Evolutionary conservation across 2,797 vertebrate species (phyloP), one percentile per base, ranked within the genome.

Genomic region (Trichosurus vulpecula): DNA sequence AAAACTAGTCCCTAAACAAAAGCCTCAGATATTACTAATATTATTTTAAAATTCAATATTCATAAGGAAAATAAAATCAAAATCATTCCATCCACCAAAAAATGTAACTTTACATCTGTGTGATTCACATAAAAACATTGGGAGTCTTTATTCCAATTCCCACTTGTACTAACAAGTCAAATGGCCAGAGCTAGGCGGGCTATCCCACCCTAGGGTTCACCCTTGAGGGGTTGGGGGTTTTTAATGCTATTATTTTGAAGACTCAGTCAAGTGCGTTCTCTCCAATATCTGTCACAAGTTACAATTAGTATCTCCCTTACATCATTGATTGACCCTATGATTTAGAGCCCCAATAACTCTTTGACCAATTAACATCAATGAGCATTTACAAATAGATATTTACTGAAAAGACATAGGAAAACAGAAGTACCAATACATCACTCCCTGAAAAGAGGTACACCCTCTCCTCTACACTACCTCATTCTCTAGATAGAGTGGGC

Each of bases 41-140:
- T 89, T 90, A 41, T 90, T 95, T 96, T 96, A 47, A 47, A 87
- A 87, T 87, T 91, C 53, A 56, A 93, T 55, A 95, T 90, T 16
- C n/a, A n/a, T 87, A 51, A 54, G 52, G 25, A 47, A 90, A 96
- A 61, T 19, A 90, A 90, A 91, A 87, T 87, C 54, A 89, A 92
- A 94, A 74, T 89, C 47, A 31, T 92, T 95, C n/a, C 90, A 61
- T 90, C 93, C 52, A 47, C 81, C 81, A 52, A 66, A 94, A 93
- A 95, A 56, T 94, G 16, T 90, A 56, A 16, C 52, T 54, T 52
- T 92, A 66, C 41, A 87, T 87, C 22, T 87, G 74, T 87, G 22
- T 27, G 27, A 3, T 27, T 87, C 74, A 51, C 41, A 51, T 9
- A 27, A 10, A 47, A 41, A 87, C 22, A 25, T 51, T 47, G 10